Evolutionary conservation across 2,888 invertebrate species (phyloP).

Genomic region (Eugnorisma glareosa): DNA sequence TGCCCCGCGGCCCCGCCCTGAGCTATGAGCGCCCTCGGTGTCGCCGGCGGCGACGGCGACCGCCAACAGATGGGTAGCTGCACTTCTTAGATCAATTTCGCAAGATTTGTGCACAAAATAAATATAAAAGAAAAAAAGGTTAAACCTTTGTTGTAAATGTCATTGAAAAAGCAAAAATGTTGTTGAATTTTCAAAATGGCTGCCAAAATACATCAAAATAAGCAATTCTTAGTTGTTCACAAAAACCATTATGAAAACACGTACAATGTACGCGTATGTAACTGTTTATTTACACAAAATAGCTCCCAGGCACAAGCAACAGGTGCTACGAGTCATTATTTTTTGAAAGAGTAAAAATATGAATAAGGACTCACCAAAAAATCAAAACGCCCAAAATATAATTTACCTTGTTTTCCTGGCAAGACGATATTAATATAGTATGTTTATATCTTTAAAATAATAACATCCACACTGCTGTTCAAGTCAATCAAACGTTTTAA

Average conservation of each 20-base stretch:
- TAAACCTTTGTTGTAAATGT: not conserved
- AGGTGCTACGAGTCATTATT: slow-evolving; percentile 38
- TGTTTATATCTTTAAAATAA: not conserved
- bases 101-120: slow-evolving; percentile 13
- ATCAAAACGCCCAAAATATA: slow-evolving; percentile 17
- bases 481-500: slow-evolving; percentile 10
- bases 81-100: slow-evolving; percentile 42
- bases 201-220: not conserved
- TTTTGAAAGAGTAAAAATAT: slow-evolving; percentile 15
- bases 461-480: not conserved
- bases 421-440: not conserved
- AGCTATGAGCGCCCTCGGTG: slow-evolving; percentile 83
- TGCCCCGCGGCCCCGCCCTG: slow-evolving; percentile 80
- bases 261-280: not conserved
- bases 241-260: slow-evolving; percentile 22
- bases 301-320: slow-evolving; percentile 42
- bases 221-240: slow-evolving; percentile 1
- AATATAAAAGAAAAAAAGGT: not conserved
- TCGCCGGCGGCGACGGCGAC: slow-evolving; percentile 74
- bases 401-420: not conserved
- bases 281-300: slow-evolving; percentile 32
- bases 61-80: slow-evolving; percentile 72
- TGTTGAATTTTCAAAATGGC: not conserved
- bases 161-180: not conserved
- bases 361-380: slow-evolving; percentile 1